Evolutionary conservation across 2,797 vertebrate species (phyloP).

Genomic region (Enteromius trimaculatus): DNA sequence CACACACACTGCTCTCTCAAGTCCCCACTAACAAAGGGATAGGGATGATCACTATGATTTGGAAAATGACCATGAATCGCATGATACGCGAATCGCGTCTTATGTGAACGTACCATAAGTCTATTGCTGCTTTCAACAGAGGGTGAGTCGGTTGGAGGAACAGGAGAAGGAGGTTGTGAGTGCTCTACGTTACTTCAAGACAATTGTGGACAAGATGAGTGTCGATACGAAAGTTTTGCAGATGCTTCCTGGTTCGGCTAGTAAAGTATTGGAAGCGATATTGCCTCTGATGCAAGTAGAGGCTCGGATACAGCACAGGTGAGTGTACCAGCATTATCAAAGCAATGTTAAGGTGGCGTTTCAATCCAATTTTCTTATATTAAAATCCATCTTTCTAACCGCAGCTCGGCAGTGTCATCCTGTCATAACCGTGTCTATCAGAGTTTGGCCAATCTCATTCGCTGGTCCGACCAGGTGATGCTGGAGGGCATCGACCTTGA

Average conservation of each 20-base stretch:
- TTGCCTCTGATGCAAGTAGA: conserved; percentile 92
- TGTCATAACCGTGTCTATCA: conserved; percentile 97
- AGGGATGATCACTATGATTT: too few species aligned
- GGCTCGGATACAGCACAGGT: conserved; percentile 92
- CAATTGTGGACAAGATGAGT: conserved; percentile 98
- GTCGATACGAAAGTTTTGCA: conserved; percentile 96
- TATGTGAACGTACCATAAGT: neutral
- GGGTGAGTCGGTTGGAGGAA: conserved; percentile 92
- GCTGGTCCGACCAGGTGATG: conserved; percentile 98
- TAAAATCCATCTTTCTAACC: neutral
- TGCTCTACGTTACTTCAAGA: conserved; percentile 96
- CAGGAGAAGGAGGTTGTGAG: conserved; percentile 98
- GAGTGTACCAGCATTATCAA: conserved; percentile 8
- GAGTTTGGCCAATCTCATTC: conserved; percentile 96
- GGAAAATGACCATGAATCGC: too few species aligned
- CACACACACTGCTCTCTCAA: too few species aligned
- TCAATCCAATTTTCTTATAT: neutral
- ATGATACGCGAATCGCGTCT: too few species aligned
- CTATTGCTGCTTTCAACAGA: conserved; percentile 74
- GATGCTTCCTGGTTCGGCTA: conserved; percentile 97
- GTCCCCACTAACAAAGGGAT: too few species aligned
- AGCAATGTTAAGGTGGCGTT: neutral
- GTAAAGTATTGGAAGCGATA: conserved; percentile 96
- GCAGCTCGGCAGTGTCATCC: conserved; percentile 92
- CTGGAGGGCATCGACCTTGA: conserved; percentile 93